Percentiles rank a stretch among this genome's conserved stretches.
Conservation (phyloP, 1,140 invertebrate genomes). For the Drosophila lini region DNA sequence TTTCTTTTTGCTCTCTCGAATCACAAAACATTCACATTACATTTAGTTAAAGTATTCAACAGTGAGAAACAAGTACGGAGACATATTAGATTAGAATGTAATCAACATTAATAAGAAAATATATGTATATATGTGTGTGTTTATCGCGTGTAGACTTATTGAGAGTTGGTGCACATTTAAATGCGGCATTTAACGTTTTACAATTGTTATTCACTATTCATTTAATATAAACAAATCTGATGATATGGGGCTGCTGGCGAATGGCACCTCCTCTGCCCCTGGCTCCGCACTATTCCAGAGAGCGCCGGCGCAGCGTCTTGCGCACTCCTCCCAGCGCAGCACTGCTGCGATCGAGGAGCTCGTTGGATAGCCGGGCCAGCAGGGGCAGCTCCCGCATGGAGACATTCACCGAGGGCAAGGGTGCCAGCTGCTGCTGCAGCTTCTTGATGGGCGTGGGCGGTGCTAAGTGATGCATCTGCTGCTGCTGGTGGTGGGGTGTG, state of each 20-base stretch:
- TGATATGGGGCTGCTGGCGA: conserved; percentile 51
- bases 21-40: conserved; percentile 70
- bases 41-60: conserved; percentile 54
- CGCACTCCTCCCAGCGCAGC: conserved; percentile 63
- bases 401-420: conserved; percentile 79
- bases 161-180: conserved; percentile 65
- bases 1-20: conserved; percentile 56
- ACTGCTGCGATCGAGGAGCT: conserved; percentile 73
- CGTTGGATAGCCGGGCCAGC: conserved; percentile 75
- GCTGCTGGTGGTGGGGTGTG: conserved; percentile 67
- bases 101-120: conserved; percentile 75
- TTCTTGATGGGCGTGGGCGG: conserved; percentile 67
- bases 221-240: conserved; percentile 81
- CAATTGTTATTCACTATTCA: conserved; percentile 59
- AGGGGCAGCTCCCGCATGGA: conserved; percentile 83
- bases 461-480: conserved; percentile 29
- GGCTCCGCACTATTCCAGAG: conserved; percentile 64
- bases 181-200: conserved; percentile 67
- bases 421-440: conserved; percentile 75
- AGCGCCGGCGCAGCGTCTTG: conserved; percentile 65
- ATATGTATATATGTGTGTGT: conserved; percentile 43
- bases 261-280: not conserved
- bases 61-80: conserved; percentile 55
- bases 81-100: conserved; percentile 60
- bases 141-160: conserved; percentile 47